Evolutionary conservation across 2,797 vertebrate species (phyloP).

Genomic region (Alcedo quadribrachys): DNA sequence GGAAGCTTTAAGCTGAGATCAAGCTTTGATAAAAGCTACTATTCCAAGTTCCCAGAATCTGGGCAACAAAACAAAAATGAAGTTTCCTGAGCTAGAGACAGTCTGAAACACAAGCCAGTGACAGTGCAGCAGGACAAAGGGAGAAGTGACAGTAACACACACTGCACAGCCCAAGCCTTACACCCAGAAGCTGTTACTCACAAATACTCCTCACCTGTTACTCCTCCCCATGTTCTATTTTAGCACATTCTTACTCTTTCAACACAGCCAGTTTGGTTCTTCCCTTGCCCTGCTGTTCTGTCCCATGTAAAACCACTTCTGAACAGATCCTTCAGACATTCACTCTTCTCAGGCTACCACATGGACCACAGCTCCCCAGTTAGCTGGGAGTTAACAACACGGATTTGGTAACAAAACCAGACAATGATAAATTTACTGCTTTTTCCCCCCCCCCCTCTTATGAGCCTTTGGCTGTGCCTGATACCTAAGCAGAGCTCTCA

Average conservation of each 20-base stretch:
- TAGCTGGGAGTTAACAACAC: neutral
- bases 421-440: neutral
- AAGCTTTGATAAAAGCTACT: neutral
- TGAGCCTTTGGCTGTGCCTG: neutral
- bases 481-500: neutral
- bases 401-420: neutral
- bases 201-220: neutral
- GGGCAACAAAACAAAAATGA: neutral
- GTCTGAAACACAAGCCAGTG: neutral
- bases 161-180: neutral
- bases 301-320: neutral
- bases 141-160: neutral
- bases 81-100: constrained; percentile 36
- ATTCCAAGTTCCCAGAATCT: neutral
- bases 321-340: neutral
- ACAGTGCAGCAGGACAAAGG: neutral
- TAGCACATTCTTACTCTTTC: neutral
- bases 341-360: neutral
- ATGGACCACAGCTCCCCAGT: neutral
- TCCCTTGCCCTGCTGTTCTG: neutral
- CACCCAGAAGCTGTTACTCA: neutral
- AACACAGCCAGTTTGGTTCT: neutral
- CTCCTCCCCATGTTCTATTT: neutral
- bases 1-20: neutral
- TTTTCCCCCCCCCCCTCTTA: neutral